These are phyloP conservation scores for Pedionomus torquatus DNA, from an alignment of 2,113 vertebrate species.

Conservation along the genomic window DNA sequence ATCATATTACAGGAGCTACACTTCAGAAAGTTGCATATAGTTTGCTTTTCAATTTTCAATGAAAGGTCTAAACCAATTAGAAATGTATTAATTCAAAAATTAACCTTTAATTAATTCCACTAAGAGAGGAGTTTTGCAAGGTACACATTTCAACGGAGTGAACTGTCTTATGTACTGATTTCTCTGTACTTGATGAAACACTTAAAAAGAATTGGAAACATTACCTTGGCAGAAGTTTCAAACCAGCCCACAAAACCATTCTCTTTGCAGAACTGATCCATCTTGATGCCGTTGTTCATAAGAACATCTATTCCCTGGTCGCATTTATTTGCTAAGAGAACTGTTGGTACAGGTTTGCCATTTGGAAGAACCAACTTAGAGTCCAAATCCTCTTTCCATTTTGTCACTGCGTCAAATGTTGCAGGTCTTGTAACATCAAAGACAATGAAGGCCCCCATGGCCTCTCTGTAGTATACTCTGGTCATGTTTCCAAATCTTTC, in stretches of 20 bases:
- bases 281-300: constrained; percentile 80
- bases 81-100: not conserved
- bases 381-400: constrained; percentile 87
- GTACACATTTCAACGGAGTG: not conserved
- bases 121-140: not conserved
- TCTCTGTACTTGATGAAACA: not conserved
- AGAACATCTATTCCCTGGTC: constrained; percentile 81
- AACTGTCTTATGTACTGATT: not conserved
- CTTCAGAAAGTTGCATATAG: not conserved
- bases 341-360: constrained; percentile 79
- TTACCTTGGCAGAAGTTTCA: constrained; percentile 87
- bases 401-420: constrained; percentile 84
- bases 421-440: constrained; percentile 85
- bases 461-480: constrained; percentile 85
- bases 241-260: constrained; percentile 85
- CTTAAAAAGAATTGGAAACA: not conserved
- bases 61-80: not conserved
- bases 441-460: constrained; percentile 85
- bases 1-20: not conserved
- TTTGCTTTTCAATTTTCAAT: not conserved
- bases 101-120: not conserved
- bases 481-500: constrained; percentile 89
- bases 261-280: constrained; percentile 87
- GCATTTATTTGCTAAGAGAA: constrained; percentile 85
- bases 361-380: constrained; percentile 84